Evolutionary conservation across 2,113 vertebrate species (phyloP), one percentile per base, ranked within the genome.

Genomic region (Platichthys flesus): DNA sequence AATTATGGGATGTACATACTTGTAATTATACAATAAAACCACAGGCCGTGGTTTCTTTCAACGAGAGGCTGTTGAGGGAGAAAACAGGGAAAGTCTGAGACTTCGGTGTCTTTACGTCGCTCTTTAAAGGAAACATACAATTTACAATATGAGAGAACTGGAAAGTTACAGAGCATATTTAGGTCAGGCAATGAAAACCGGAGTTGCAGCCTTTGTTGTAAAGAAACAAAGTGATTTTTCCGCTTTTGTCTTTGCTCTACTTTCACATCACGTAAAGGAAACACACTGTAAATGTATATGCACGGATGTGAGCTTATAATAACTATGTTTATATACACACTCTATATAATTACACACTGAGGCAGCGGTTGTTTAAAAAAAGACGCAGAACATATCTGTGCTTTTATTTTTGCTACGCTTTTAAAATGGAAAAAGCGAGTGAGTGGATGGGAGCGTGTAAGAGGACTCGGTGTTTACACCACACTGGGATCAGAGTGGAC

Each of bases 1-100:
- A 89, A 88, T 91, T 85, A 90, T 74, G 3, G 15, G 42, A 90
- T 68, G 76, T 81, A 85, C 76, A 76, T n/a, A 57, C 54, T 20
- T 81, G 71, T 85, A 71, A 88, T 88, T 87, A 85, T 56, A 61
- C 64, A 16, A 18, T 68, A 62, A 31, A 78, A 85, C 73, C 80
- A 26, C 77, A 79, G 71, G 1, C 67, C 71, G 88, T 9, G 81
- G 72, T 42, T 87, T 70, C 76, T 40, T 57, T 86, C 57, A 82
- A 82, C 67, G 76, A 20, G 49, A 66, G 35, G 52, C 57, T 61
- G 72, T 70, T 47, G 35, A 71, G 62, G 52, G 3, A 16, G 3
- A 2, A 9, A 35, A 42, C 40, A 3, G 31, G 31, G 31, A 31
- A 31, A 31, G 6, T 31, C 31, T 31, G 31, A 31, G 31, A 31